phyloP scores from a whole-genome alignment of 2,113 vertebrate species.

The Ceuthmochares aereus region DNA sequence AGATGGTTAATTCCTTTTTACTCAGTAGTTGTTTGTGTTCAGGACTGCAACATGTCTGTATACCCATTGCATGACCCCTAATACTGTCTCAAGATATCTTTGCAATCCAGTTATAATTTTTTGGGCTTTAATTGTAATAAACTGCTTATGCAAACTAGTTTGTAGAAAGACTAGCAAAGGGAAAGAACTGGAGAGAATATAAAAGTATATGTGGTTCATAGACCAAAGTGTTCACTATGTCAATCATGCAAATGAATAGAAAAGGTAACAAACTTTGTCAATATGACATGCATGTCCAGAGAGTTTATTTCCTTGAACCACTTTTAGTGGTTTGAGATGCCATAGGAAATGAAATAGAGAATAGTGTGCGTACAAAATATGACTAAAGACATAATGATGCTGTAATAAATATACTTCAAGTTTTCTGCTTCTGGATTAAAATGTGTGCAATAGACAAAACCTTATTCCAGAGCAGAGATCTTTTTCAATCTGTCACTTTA shows the following conservation, averaged over 20 bases:
- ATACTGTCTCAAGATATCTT: not conserved
- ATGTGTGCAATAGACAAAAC: not conserved
- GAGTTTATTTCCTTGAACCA: not conserved
- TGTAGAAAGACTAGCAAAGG: not conserved
- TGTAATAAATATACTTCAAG: not conserved
- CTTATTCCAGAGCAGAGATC: not conserved
- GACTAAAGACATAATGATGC: not conserved
- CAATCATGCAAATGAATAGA: not conserved
- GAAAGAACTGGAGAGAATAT: not conserved
- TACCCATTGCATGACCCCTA: not conserved
- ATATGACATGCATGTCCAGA: not conserved
- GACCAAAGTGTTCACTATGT: not conserved
- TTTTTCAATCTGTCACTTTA: not conserved
- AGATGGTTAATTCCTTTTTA: not conserved
- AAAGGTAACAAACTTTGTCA: not conserved
- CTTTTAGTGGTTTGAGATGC: not conserved
- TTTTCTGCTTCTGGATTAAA: not conserved
- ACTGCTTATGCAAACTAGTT: not conserved
- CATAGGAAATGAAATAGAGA: not conserved
- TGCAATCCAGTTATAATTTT: not conserved
- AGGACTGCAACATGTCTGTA: not conserved
- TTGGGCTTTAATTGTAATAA: not conserved
- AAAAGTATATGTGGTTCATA: not conserved
- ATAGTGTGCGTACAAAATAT: not conserved
- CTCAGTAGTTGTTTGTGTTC: not conserved